These are phyloP conservation scores for Apodemus agrarius DNA, from an alignment of 2,797 vertebrate genomes.

Conservation along the genomic window DNA sequence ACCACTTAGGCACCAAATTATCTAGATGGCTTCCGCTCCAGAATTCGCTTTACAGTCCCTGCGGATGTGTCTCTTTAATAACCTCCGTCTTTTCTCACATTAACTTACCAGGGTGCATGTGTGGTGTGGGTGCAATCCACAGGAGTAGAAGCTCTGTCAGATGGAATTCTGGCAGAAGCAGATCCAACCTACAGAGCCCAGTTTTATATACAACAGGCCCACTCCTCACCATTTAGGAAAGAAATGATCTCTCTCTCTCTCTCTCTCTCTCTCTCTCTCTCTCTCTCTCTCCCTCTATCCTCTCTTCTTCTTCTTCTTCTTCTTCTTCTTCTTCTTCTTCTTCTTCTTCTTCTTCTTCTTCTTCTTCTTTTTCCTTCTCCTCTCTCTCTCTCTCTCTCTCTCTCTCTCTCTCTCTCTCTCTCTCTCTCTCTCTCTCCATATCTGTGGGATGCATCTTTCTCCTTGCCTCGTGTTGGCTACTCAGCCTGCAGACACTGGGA, in stretches of 20 bases:
- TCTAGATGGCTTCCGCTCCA: not conserved
- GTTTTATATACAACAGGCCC: not conserved
- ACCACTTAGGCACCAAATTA: not conserved
- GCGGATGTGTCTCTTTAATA: not conserved
- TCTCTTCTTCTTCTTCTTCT: too few relatives aligned
- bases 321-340: too few relatives aligned
- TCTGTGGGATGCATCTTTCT: not conserved
- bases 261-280: too few relatives aligned
- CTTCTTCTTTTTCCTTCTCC: too few relatives aligned
- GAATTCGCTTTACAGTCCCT: not conserved
- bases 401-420: too few relatives aligned
- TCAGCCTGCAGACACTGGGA: not conserved
- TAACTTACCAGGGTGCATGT: too few relatives aligned
- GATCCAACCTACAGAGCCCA: too few relatives aligned
- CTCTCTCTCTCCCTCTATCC: not conserved
- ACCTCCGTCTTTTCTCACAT: not conserved
- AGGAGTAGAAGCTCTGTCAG: not conserved
- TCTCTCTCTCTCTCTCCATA: not conserved
- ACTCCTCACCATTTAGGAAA: too few relatives aligned
- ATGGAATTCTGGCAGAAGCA: rapidly evolving
- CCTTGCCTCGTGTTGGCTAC: not conserved
- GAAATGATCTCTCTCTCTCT: not conserved
- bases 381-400: too few relatives aligned
- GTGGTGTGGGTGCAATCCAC: not conserved
- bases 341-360: too few relatives aligned